Percentiles rank a stretch among this genome's conserved stretches.
phyloP scores from a whole-genome alignment of 2,888 invertebrate species.

The Mermis nigrescens region DNA sequence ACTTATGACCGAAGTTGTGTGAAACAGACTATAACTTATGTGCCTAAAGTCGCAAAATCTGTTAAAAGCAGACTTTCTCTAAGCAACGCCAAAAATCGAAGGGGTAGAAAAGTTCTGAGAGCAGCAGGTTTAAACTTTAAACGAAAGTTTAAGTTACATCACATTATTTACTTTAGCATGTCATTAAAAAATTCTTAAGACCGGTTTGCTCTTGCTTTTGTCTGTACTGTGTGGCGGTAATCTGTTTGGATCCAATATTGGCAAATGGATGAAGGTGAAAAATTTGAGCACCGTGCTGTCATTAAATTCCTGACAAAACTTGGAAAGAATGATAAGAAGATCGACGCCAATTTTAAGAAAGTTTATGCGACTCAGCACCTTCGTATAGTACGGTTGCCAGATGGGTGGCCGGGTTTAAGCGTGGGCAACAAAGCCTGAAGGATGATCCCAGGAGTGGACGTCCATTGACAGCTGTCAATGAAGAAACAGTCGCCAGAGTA shows the following conservation, averaged over 20 bases:
- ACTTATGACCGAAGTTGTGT: too few relatives aligned
- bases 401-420: neutral
- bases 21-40: too few relatives aligned
- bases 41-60: too few relatives aligned
- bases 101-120: neutral
- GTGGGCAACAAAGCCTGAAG: neutral
- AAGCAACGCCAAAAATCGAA: too few relatives aligned
- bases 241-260: neutral
- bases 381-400: neutral
- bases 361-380: neutral
- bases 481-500: neutral
- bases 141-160: neutral
- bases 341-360: neutral
- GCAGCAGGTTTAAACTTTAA: neutral
- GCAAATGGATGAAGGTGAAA: neutral
- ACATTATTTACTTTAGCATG: neutral
- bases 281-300: constrained; percentile 2
- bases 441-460: neutral
- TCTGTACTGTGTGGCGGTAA: neutral
- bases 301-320: constrained; percentile 3
- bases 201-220: neutral
- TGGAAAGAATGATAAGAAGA: neutral
- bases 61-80: too few relatives aligned
- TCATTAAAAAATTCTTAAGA: neutral
- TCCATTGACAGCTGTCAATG: neutral